These are phyloP conservation scores for Catharus bicknelli DNA, from an alignment of 2,113 vertebrate genomes.

Conservation along the genomic window DNA sequence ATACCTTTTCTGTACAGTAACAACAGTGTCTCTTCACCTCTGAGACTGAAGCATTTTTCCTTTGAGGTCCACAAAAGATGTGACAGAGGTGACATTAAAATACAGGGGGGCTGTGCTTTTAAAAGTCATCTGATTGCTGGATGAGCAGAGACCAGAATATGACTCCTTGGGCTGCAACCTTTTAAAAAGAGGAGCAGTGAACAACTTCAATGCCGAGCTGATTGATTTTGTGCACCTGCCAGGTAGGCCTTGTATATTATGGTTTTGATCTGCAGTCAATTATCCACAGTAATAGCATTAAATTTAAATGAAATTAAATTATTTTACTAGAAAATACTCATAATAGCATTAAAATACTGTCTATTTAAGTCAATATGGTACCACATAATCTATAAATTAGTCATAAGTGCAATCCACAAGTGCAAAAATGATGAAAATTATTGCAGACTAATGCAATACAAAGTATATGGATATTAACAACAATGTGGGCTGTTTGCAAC, in stretches of 20 bases:
- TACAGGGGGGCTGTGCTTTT: not conserved
- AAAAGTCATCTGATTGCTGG: not conserved
- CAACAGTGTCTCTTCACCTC: not conserved
- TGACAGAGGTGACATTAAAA: not conserved
- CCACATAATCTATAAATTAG: slow-evolving; percentile 41
- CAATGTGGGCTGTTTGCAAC: not conserved
- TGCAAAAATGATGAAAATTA: slow-evolving; percentile 4
- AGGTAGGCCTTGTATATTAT: slow-evolving; percentile 18
- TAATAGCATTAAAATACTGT: slow-evolving; percentile 53
- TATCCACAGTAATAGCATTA: slow-evolving; percentile 51
- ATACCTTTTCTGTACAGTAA: not conserved
- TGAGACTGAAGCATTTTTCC: not conserved
- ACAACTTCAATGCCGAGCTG: not conserved
- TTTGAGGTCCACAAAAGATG: not conserved
- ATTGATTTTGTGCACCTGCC: slow-evolving; percentile 21
- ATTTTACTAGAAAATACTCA: slow-evolving; percentile 45
- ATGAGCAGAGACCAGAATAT: not conserved
- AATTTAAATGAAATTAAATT: slow-evolving; percentile 42
- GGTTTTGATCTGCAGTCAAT: slow-evolving; percentile 46
- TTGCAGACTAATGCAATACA: not conserved
- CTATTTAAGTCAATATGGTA: slow-evolving; percentile 47
- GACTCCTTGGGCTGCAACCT: not conserved
- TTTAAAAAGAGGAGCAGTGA: not conserved
- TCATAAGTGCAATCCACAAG: slow-evolving; percentile 6
- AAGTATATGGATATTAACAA: not conserved